Percentiles rank a stretch among this genome's conserved stretches.
Evolutionary conservation across 2,888 invertebrate species (phyloP).

Genomic region (Eumerus sabulonum): DNA sequence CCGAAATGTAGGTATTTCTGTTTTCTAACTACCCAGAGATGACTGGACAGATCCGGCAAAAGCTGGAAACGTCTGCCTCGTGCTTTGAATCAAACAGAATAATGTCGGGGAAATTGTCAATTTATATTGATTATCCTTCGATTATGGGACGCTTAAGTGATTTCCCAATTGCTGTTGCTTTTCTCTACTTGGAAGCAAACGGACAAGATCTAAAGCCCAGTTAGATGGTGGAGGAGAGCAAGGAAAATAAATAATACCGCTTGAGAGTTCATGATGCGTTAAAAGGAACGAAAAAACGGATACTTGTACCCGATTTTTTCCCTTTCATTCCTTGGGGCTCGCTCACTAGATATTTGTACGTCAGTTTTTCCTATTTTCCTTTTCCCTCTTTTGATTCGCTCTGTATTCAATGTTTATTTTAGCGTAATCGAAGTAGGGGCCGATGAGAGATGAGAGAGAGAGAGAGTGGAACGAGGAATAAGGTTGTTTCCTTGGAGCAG

Average conservation of each 20-base stretch:
- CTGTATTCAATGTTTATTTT: conserved; percentile 26
- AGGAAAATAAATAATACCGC: conserved; percentile 23
- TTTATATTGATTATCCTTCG: conserved; percentile 56
- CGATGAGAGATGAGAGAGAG: too few relatives aligned
- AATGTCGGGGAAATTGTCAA: conserved; percentile 44
- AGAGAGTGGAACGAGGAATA: too few relatives aligned
- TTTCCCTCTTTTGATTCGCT: background rate
- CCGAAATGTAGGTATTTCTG: too few relatives aligned
- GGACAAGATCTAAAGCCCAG: background rate
- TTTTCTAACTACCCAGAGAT: too few relatives aligned
- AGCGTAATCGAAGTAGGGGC: conserved; percentile 27
- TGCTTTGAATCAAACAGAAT: conserved; percentile 36
- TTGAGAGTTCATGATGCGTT: conserved; percentile 49
- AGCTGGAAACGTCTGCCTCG: too few relatives aligned
- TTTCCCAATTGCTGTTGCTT: conserved; percentile 16
- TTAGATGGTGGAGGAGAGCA: conserved; percentile 3
- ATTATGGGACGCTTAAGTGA: conserved; percentile 51
- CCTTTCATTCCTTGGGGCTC: background rate
- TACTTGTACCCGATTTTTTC: background rate
- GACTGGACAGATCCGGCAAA: too few relatives aligned
- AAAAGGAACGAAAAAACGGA: conserved; percentile 24
- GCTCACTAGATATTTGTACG: conserved; percentile 11
- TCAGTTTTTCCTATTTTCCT: background rate
- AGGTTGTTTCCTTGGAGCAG: too few relatives aligned
- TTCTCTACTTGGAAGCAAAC: conserved; percentile 10